phyloP scores from a whole-genome alignment of 2,113 vertebrate species.

The Myodes glareolus region DNA sequence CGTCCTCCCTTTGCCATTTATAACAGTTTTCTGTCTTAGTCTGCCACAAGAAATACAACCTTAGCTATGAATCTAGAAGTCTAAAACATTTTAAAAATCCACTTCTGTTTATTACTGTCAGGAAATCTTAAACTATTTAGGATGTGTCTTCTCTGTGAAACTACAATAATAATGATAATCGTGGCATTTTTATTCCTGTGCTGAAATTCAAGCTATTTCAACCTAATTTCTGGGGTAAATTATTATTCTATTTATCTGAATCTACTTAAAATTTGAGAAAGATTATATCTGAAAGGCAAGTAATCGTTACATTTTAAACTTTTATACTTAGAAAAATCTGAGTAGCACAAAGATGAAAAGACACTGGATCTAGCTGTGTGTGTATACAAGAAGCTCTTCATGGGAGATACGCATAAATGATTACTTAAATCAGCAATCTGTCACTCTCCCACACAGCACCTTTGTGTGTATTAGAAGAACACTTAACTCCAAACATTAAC shows the following conservation, averaged over 20 bases:
- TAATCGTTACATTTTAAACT: not conserved
- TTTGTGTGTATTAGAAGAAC: not conserved
- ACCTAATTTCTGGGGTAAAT: not conserved
- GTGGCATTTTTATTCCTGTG: slow-evolving; percentile 35
- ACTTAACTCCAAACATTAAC: not conserved
- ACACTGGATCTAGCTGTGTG: slow-evolving; percentile 54
- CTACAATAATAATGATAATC: slow-evolving; percentile 43
- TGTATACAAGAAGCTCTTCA: not conserved
- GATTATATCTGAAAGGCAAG: not conserved
- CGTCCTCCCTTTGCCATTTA: not conserved
- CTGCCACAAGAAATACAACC: fast-evolving
- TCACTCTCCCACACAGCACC: not conserved
- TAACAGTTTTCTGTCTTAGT: not conserved
- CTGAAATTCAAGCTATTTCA: slow-evolving; percentile 42
- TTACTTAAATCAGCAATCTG: too few species aligned
- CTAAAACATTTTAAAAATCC: not conserved
- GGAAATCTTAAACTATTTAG: not conserved
- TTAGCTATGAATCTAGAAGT: not conserved
- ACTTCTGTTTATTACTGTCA: not conserved
- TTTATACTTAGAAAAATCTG: slow-evolving; percentile 73
- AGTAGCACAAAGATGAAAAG: slow-evolving; percentile 70
- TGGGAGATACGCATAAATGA: too few species aligned
- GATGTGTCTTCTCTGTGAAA: not conserved
- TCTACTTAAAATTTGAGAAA: slow-evolving; percentile 35
- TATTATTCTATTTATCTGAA: slow-evolving; percentile 67